These are phyloP conservation scores for Phaenicophaeus curvirostris DNA, from an alignment of 2,797 vertebrate species.

Conservation along the genomic window DNA sequence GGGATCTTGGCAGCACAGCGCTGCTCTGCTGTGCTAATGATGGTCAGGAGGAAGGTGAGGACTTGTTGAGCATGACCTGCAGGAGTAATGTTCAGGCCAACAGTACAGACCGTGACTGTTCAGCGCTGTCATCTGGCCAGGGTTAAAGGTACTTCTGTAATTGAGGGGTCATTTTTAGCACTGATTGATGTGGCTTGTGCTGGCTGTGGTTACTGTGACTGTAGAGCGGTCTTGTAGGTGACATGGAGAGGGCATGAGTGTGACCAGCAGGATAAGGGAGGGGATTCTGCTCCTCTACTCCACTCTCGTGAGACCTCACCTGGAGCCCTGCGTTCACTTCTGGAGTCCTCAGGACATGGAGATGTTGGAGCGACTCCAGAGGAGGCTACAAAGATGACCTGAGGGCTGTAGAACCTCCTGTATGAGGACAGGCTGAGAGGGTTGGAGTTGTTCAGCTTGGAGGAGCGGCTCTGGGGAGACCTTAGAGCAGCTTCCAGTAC, in stretches of 20 bases:
- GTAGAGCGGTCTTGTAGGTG: neutral
- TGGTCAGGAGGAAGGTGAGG: neutral
- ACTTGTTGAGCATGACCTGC: neutral
- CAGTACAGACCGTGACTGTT: rapidly evolving
- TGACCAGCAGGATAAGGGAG: no score
- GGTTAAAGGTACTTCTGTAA: neutral
- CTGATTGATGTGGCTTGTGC: neutral
- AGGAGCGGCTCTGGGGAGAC: no score
- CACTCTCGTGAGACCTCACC: no score
- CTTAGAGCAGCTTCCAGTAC: no score
- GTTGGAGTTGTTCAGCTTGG: no score
- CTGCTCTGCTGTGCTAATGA: neutral
- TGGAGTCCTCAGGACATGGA: no score
- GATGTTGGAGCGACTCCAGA: no score
- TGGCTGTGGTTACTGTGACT: neutral
- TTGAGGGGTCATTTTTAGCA: neutral
- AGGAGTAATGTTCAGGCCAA: neutral
- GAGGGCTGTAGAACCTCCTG: no score
- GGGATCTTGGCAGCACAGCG: neutral
- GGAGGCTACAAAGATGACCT: no score
- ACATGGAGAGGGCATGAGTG: neutral
- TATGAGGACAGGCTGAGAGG: no score
- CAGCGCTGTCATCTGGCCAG: neutral
- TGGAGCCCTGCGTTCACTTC: no score
- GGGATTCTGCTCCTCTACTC: no score